Conservation (phyloP, 2,113 vertebrate genomes). For the Chaetodon trifascialis region DNA sequence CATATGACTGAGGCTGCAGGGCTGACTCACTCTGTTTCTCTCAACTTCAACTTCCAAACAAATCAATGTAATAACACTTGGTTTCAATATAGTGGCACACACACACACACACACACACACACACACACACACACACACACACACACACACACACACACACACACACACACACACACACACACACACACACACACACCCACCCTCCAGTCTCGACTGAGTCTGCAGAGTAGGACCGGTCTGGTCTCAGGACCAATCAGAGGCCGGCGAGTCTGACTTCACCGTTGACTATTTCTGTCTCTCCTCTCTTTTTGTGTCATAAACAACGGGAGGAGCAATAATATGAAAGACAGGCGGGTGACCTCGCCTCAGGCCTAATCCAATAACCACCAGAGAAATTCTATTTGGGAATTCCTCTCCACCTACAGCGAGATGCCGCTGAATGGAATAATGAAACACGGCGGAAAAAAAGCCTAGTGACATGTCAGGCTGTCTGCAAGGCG, state of each 20-base stretch:
- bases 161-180: background rate
- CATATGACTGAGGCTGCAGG: background rate
- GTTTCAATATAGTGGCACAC: background rate
- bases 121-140: background rate
- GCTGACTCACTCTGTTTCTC: no score
- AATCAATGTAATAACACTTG: background rate
- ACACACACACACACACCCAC: background rate
- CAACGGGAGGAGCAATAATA: constrained; percentile 16
- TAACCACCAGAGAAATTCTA: constrained; percentile 45
- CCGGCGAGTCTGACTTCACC: background rate
- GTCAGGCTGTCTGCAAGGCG: constrained; percentile 17
- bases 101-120: background rate
- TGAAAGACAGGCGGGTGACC: constrained; percentile 13
- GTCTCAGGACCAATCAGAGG: constrained; percentile 5
- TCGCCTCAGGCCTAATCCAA: constrained; percentile 21
- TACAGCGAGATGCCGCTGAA: background rate
- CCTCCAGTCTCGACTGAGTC: background rate
- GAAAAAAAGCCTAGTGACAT: constrained; percentile 11
- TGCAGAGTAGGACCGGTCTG: background rate
- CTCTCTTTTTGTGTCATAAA: background rate
- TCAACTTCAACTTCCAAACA: background rate
- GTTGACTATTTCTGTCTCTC: background rate
- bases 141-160: no score
- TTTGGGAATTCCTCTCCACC: constrained; percentile 51
- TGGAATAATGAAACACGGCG: constrained; percentile 28